Conservation (phyloP, 2,113 vertebrate species). For the Naja naja region DNA sequence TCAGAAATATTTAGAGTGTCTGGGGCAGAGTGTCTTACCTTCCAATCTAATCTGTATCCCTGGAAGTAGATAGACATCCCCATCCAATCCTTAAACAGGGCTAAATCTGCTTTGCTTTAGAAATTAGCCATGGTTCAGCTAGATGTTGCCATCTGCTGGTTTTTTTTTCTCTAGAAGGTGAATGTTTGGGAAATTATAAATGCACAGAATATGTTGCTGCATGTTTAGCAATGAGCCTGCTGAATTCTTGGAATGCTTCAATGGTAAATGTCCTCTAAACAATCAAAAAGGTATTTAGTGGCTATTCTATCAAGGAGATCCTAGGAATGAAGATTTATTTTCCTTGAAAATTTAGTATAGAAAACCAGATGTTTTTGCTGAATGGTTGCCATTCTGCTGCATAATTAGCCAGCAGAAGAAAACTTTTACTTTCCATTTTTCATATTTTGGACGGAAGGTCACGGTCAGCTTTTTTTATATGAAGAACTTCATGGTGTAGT, state of each 20-base stretch:
- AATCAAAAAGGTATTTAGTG: not conserved
- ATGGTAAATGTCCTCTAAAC: not conserved
- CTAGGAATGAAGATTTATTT: not conserved
- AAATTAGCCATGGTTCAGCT: not conserved
- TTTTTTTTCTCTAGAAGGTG: not conserved
- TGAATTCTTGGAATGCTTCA: not conserved
- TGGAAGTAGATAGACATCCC: not conserved
- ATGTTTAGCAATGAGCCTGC: not conserved
- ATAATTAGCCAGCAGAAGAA: not conserved
- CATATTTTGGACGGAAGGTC: not conserved
- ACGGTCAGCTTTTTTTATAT: not conserved
- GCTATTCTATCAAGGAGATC: not conserved
- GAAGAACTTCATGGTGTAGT: not conserved
- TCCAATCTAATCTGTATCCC: not conserved
- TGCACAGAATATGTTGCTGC: not conserved
- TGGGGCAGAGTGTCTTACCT: not conserved
- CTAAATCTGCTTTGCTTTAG: not conserved
- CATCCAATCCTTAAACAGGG: not conserved
- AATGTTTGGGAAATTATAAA: not conserved
- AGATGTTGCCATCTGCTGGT: not conserved
- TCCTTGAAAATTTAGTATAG: not conserved
- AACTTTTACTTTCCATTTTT: not conserved
- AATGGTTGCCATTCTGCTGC: not conserved
- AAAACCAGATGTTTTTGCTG: not conserved
- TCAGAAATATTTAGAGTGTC: not conserved